Conservation (phyloP, 1,140 invertebrate species). For the Oryzaephilus surinamensis region DNA sequence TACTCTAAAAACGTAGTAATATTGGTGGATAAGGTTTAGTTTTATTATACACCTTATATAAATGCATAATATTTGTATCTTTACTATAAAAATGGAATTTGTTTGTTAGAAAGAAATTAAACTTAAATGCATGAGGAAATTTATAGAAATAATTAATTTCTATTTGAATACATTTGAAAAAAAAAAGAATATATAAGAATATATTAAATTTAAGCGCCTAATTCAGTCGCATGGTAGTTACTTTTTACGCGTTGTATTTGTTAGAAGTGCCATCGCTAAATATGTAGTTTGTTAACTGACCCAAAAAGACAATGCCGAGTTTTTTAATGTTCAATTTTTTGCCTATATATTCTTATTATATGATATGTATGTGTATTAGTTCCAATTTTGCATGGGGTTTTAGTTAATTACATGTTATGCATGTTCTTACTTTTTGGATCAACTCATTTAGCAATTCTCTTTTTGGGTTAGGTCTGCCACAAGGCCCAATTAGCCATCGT, state of each 20-base stretch:
- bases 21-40: conserved; percentile 9
- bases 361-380: too few relatives aligned
- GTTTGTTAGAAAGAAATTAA: conserved; percentile 13
- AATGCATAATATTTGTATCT: too few relatives aligned
- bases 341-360: conserved; percentile 5
- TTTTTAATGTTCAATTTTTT: conserved; percentile 9
- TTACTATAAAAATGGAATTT: conserved; percentile 11
- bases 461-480: conserved; percentile 26
- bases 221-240: conserved; percentile 31
- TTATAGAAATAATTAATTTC: conserved; percentile 1
- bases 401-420: conserved; percentile 14
- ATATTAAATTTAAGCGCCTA: conserved; percentile 27
- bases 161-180: conserved; percentile 4
- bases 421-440: conserved; percentile 10
- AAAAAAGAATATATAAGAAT: conserved; percentile 11
- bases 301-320: conserved; percentile 34
- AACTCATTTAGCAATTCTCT: conserved; percentile 14
- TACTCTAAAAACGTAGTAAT: too few relatives aligned
- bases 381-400: conserved; percentile 17
- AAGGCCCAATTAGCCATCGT: too few relatives aligned
- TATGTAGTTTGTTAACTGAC: conserved; percentile 33
- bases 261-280: conserved; percentile 31
- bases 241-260: conserved; percentile 27
- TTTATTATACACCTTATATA: too few relatives aligned
- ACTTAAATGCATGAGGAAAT: conserved; percentile 14